phyloP scores from a whole-genome alignment of 2,888 invertebrate genomes.

The Orchestes rusci region DNA sequence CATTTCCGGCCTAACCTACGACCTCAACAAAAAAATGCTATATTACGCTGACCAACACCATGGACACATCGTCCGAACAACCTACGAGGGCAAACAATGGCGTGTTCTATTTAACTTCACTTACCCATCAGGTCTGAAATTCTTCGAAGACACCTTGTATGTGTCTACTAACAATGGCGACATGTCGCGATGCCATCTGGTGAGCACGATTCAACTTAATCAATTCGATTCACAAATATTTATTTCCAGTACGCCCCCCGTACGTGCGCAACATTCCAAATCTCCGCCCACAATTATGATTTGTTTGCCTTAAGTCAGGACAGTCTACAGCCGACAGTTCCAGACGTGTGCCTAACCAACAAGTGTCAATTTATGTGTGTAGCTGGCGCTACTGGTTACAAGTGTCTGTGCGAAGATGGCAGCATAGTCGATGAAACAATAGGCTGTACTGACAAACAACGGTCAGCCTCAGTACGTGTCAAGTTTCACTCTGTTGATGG shows the following conservation, averaged over 20 bases:
- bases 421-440: conserved; percentile 37
- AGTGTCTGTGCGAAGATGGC: conserved; percentile 54
- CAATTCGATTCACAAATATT: neutral
- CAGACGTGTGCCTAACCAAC: conserved; percentile 48
- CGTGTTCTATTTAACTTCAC: conserved; percentile 44
- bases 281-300: conserved; percentile 45
- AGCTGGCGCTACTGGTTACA: conserved; percentile 43
- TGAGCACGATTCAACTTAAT: conserved; percentile 4
- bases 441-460: conserved; percentile 32
- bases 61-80: conserved; percentile 41
- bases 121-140: conserved; percentile 57
- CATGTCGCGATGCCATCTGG: conserved; percentile 53
- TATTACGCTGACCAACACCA: conserved; percentile 68
- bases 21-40: conserved; percentile 53
- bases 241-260: conserved; percentile 41
- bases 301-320: conserved; percentile 50
- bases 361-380: conserved; percentile 59
- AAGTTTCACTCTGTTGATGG: conserved; percentile 18
- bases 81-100: conserved; percentile 46
- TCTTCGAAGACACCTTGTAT: conserved; percentile 73
- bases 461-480: neutral
- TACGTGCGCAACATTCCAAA: conserved; percentile 45
- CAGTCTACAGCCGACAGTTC: conserved; percentile 48
- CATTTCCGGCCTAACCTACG: conserved; percentile 45
- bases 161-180: conserved; percentile 54